A percentile compares a stretch with the other conserved stretches of the same genome.
These are phyloP conservation scores for Tangara arthus DNA, from an alignment of 2,797 vertebrate species.

Conservation along the genomic window DNA sequence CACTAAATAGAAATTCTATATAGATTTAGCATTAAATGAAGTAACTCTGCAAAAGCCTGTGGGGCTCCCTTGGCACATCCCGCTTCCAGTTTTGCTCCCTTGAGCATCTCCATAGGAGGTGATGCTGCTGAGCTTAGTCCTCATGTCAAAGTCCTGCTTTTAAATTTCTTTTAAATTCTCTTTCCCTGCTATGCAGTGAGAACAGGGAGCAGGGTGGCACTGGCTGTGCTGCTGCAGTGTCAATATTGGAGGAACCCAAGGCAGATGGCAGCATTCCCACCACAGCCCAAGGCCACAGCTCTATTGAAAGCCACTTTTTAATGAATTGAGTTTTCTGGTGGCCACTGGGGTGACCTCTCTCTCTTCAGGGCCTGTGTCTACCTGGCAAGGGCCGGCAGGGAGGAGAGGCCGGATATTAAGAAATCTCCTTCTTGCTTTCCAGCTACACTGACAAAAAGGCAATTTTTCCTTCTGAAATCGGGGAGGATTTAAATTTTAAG, in stretches of 20 bases:
- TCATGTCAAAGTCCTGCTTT: background rate
- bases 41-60: rapidly evolving
- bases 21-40: background rate
- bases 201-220: background rate
- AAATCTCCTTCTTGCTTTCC: background rate
- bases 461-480: background rate
- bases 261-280: background rate
- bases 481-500: background rate
- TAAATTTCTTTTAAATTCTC: background rate
- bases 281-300: background rate
- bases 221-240: background rate
- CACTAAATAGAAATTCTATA: rapidly evolving
- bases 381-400: background rate
- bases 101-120: rapidly evolving
- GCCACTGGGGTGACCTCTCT: background rate
- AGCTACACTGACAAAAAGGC: background rate
- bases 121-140: background rate
- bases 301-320: background rate
- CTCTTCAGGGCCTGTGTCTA: background rate
- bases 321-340: background rate
- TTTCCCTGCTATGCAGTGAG: background rate
- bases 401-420: background rate
- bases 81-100: background rate
- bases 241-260: background rate
- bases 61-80: background rate